Conservation (phyloP, 1,140 invertebrate species). For the Papilio dardanus region DNA sequence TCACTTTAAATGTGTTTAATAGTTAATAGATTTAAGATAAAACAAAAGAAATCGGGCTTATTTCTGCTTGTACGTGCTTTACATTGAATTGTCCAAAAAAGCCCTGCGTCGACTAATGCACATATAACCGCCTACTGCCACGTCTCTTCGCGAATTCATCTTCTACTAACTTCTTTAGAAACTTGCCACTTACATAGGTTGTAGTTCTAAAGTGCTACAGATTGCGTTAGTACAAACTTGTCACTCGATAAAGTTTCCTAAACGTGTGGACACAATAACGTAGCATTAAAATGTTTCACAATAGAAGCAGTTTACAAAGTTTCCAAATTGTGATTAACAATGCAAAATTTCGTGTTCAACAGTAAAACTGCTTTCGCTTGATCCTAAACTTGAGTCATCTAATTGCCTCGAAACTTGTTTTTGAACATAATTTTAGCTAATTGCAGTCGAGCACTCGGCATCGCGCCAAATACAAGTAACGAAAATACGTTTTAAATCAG, state of each 20-base stretch:
- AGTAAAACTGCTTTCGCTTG: constrained; percentile 52
- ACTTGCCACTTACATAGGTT: background rate
- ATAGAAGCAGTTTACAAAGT: constrained; percentile 2
- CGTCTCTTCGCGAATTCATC: background rate
- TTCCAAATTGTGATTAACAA: constrained; percentile 12
- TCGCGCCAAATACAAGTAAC: constrained; percentile 62
- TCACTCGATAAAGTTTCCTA: background rate
- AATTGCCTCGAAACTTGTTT: constrained; percentile 78
- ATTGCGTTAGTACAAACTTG: background rate
- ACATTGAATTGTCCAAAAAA: no score
- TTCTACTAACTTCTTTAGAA: background rate
- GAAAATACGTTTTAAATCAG: constrained; percentile 64
- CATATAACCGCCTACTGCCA: background rate
- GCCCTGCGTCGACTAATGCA: no score
- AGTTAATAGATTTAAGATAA: background rate
- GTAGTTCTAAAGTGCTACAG: constrained; percentile 8
- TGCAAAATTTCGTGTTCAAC: constrained; percentile 17
- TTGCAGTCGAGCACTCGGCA: constrained; percentile 68
- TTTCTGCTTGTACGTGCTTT: no score
- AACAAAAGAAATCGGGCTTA: background rate
- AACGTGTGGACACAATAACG: constrained; percentile 2
- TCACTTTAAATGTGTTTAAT: background rate
- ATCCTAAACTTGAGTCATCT: constrained; percentile 66
- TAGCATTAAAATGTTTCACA: constrained; percentile 16
- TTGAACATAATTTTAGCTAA: constrained; percentile 78